phyloP scores from a whole-genome alignment of 2,113 vertebrate genomes.

The Microcebus lehilahytsara region DNA sequence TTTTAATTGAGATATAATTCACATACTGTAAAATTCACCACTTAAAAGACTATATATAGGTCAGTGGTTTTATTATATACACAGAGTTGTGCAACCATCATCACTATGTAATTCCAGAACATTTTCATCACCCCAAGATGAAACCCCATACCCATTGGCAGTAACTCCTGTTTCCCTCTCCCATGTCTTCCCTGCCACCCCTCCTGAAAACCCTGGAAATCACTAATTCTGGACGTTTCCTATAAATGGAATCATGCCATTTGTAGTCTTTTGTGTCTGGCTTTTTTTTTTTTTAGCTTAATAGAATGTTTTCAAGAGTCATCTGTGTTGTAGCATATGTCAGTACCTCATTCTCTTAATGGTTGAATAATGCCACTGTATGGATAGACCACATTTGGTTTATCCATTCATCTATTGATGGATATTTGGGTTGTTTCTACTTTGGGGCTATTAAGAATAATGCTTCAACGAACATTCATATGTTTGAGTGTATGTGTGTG shows the following conservation, averaged over 20 bases:
- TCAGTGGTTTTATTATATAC: neutral
- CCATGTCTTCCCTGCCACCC: too few relatives aligned
- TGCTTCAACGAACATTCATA: neutral
- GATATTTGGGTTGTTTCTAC: neutral
- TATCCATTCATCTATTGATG: neutral
- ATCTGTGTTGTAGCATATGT: neutral
- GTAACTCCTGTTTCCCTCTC: too few relatives aligned
- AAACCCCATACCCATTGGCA: neutral
- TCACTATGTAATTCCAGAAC: neutral
- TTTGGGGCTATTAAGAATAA: neutral
- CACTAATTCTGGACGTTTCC: neutral
- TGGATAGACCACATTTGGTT: neutral
- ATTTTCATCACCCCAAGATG: neutral
- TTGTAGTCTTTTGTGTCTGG: neutral
- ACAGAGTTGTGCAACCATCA: neutral
- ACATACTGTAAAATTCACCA: neutral
- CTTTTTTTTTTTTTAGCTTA: neutral
- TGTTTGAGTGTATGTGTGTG: neutral
- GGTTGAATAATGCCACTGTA: neutral
- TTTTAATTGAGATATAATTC: neutral
- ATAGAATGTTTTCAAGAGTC: neutral
- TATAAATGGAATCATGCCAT: neutral
- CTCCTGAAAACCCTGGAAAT: neutral
- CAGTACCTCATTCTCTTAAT: neutral
- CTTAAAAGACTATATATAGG: neutral